Percentiles rank a stretch among this genome's conserved stretches.
These are phyloP conservation scores for Nomada ferruginata DNA, from an alignment of 2,888 invertebrate genomes.

Conservation along the genomic window DNA sequence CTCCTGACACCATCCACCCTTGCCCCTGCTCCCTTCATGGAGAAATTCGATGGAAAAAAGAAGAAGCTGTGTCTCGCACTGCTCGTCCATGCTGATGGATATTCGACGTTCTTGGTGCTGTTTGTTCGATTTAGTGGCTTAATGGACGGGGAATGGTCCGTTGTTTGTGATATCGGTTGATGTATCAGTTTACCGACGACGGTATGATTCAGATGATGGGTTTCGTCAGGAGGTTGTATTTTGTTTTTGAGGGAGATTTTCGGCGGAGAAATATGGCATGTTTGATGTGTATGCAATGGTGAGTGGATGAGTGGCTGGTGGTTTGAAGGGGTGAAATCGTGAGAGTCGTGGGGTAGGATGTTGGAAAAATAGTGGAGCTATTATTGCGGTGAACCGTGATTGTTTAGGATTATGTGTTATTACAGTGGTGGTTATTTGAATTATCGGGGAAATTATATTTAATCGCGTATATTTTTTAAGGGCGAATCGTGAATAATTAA, in stretches of 20 bases:
- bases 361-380: too few relatives aligned
- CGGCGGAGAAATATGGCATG: too few relatives aligned
- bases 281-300: too few relatives aligned
- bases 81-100: conserved; percentile 7
- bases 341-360: too few relatives aligned
- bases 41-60: neutral
- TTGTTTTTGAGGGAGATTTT: neutral
- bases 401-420: neutral
- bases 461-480: too few relatives aligned
- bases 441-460: too few relatives aligned
- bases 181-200: conserved; percentile 28
- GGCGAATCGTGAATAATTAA: neutral
- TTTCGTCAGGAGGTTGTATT: neutral
- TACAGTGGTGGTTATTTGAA: too few relatives aligned
- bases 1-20: conserved; percentile 33
- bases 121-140: neutral
- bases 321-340: too few relatives aligned
- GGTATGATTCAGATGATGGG: neutral
- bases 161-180: conserved; percentile 29
- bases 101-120: neutral
- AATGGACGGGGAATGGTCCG: conserved; percentile 26
- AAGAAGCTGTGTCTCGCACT: neutral
- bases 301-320: too few relatives aligned
- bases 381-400: too few relatives aligned
- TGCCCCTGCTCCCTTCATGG: too few relatives aligned